These are phyloP conservation scores for Achatina immaculata DNA, from an alignment of 1,140 invertebrate genomes.

Conservation along the genomic window DNA sequence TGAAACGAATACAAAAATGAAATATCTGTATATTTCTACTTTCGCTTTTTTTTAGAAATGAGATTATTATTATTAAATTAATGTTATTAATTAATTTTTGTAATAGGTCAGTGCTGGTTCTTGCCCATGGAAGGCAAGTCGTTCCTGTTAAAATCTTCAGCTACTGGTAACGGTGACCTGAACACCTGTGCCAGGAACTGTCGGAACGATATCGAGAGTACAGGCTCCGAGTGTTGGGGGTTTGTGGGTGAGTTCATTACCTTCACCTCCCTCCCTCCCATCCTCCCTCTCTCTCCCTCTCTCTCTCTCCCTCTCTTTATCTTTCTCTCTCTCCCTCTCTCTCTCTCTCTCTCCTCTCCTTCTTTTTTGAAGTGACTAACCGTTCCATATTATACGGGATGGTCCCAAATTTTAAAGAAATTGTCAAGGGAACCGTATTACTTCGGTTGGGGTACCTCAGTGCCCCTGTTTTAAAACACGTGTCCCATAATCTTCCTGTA, in stretches of 20 bases:
- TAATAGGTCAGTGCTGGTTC: constrained; percentile 40
- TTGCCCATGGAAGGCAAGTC: not conserved
- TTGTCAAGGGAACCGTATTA: no score
- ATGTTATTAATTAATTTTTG: no score
- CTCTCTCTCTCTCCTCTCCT: constrained; percentile 8
- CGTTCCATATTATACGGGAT: no score
- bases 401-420: no score
- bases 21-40: no score
- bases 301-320: not conserved
- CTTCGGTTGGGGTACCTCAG: no score
- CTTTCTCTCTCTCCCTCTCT: not conserved
- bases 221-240: constrained; percentile 36
- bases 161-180: not conserved
- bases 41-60: no score
- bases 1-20: no score
- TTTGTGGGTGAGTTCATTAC: not conserved
- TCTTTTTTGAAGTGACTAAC: not conserved
- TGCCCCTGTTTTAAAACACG: no score
- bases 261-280: no score
- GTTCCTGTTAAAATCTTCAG: not conserved
- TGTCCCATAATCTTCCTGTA: no score
- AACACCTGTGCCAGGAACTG: constrained; percentile 37
- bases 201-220: not conserved
- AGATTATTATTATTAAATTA: no score
- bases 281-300: constrained; percentile 8